Evolutionary conservation across 2,113 vertebrate genomes (phyloP).

Genomic region (Rhinopomastus cyanomelas): DNA sequence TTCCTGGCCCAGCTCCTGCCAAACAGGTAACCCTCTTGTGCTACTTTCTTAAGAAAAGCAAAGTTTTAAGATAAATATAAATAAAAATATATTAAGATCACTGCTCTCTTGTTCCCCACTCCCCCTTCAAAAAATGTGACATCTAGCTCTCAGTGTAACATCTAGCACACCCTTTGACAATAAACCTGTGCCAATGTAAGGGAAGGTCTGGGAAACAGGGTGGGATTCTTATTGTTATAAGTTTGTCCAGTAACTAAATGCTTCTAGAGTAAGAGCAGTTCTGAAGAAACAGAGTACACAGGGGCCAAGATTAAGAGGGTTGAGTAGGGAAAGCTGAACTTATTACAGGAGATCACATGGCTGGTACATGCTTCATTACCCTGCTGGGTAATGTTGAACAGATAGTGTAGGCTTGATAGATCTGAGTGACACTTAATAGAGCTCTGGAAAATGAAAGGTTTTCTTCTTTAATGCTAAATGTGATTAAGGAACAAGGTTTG

Average conservation of each 20-base stretch:
- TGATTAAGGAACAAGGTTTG: not conserved
- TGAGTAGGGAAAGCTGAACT: not conserved
- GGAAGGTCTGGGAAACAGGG: not conserved
- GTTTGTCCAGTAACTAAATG: not conserved
- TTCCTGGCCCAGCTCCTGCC: too few species aligned
- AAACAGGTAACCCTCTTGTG: not conserved
- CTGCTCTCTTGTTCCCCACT: not conserved
- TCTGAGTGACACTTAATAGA: not conserved
- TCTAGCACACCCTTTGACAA: not conserved
- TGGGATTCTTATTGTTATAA: not conserved
- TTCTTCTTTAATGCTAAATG: not conserved
- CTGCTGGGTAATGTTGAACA: not conserved
- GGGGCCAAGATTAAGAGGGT: not conserved
- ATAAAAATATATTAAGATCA: not conserved
- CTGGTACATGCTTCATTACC: not conserved
- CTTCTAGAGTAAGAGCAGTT: not conserved
- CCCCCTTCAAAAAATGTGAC: not conserved
- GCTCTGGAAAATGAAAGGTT: not conserved
- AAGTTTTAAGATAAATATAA: not conserved
- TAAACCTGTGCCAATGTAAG: not conserved
- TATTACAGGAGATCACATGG: not conserved
- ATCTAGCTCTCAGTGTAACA: rapidly evolving
- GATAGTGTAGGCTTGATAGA: not conserved
- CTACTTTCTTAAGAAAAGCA: not conserved
- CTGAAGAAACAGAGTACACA: not conserved